Evolutionary conservation across 2,113 vertebrate genomes (phyloP).

Genomic region (Paratilapia polleni): DNA sequence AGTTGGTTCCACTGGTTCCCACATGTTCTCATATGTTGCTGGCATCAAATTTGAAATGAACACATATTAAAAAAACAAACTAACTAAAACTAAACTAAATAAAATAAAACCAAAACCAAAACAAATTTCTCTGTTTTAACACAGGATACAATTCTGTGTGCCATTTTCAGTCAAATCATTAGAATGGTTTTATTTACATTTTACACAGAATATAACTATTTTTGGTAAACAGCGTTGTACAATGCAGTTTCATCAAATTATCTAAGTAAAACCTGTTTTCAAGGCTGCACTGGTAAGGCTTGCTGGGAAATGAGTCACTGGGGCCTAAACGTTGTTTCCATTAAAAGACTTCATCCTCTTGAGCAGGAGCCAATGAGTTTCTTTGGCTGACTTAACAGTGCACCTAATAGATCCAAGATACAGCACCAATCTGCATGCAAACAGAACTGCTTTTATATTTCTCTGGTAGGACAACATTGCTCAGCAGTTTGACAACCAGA

Average conservation of each 20-base stretch:
- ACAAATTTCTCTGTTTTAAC: neutral
- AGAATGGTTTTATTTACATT: neutral
- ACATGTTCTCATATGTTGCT: neutral
- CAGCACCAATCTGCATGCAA: neutral
- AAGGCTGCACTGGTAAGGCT: neutral
- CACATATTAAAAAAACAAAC: too few relatives aligned
- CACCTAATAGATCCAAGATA: neutral
- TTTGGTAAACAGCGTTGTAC: too few relatives aligned
- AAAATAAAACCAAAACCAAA: neutral
- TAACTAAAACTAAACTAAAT: too few relatives aligned
- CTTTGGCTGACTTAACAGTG: neutral
- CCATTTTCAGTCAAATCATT: neutral
- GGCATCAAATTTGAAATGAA: neutral
- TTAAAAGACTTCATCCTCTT: neutral
- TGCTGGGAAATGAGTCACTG: neutral
- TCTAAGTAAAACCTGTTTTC: neutral
- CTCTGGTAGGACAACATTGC: neutral
- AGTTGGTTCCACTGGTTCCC: neutral
- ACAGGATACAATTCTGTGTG: neutral
- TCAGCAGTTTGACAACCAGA: neutral
- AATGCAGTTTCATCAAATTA: neutral
- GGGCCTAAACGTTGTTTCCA: neutral
- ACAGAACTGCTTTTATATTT: neutral
- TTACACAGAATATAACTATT: neutral
- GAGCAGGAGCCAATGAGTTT: neutral